A percentile compares a stretch with the other conserved stretches of the same genome.
These are phyloP conservation scores for Clanis bilineata DNA, from an alignment of 2,888 invertebrate genomes.

Conservation along the genomic window DNA sequence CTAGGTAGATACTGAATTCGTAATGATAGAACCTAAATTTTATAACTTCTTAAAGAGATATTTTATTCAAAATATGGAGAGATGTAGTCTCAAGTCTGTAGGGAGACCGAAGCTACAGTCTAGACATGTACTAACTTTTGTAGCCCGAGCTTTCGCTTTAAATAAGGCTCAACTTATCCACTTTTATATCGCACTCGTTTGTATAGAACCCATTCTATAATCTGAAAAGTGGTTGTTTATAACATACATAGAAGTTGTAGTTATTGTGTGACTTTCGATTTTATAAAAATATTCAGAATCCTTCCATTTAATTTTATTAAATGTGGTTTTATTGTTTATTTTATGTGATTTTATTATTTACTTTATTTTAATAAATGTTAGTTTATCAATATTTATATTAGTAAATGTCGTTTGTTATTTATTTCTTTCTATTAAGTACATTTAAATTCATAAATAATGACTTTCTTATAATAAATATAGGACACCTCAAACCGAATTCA, in stretches of 20 bases:
- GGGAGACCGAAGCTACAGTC: slow-evolving; percentile 24
- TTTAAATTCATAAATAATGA: no score
- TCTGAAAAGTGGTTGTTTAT: not conserved
- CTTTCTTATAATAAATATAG: not conserved
- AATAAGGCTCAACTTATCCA: slow-evolving; percentile 18
- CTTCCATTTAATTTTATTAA: no score
- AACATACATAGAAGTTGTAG: not conserved
- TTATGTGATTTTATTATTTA: no score
- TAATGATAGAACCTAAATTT: not conserved
- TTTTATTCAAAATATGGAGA: slow-evolving; percentile 28
- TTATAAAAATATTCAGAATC: not conserved
- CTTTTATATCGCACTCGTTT: slow-evolving; percentile 1
- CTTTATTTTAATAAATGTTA: no score
- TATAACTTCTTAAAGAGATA: slow-evolving; percentile 17
- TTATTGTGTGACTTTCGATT: not conserved
- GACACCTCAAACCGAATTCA: not conserved
- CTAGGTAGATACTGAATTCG: not conserved
- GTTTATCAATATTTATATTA: no score
- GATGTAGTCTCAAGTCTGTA: slow-evolving; percentile 14
- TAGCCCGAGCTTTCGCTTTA: slow-evolving; percentile 21
- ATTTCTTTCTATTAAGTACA: no score
- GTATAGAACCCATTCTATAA: not conserved
- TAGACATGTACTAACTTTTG: slow-evolving; percentile 30
- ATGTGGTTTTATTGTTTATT: no score
- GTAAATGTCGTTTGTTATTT: no score